Percentiles rank a stretch among this genome's conserved stretches.
phyloP scores from a whole-genome alignment of 2,797 vertebrate genomes.

The Malurus leucopterus region DNA sequence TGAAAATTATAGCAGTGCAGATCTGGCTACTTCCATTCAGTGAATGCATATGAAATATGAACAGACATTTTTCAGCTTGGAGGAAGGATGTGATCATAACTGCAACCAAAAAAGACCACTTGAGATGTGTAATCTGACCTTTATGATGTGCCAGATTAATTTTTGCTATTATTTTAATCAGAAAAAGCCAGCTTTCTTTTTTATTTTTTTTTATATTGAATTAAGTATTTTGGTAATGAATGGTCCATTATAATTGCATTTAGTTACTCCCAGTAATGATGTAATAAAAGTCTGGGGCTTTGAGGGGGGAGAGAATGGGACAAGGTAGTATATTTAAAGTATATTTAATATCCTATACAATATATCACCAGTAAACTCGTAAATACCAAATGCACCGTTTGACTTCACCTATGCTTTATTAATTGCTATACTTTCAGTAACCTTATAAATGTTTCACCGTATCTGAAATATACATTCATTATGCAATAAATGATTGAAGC shows the following conservation, averaged over 20 bases:
- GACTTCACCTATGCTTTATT: constrained; percentile 24
- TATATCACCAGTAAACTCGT: constrained; percentile 8
- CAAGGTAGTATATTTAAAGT: background rate
- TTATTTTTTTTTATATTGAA: background rate
- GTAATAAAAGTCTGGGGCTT: background rate
- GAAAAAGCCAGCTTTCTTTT: background rate
- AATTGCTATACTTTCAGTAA: constrained; percentile 34
- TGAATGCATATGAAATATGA: background rate
- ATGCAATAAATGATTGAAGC: constrained; percentile 37
- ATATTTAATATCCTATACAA: background rate
- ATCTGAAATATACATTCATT: constrained; percentile 27
- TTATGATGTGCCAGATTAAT: background rate
- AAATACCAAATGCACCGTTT: constrained; percentile 1
- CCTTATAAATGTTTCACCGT: constrained; percentile 37
- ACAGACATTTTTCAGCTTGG: background rate
- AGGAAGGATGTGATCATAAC: background rate
- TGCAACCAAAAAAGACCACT: background rate
- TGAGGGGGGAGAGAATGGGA: background rate
- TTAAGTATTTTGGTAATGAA: background rate
- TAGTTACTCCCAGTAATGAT: background rate
- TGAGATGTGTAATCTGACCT: background rate
- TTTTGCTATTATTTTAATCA: background rate
- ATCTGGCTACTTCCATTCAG: background rate
- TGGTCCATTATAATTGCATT: background rate
- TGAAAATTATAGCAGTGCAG: background rate